A percentile compares a stretch with the other conserved stretches of the same genome.
phyloP scores from a whole-genome alignment of 2,113 vertebrate genomes.

The Phocoena phocoena region DNA sequence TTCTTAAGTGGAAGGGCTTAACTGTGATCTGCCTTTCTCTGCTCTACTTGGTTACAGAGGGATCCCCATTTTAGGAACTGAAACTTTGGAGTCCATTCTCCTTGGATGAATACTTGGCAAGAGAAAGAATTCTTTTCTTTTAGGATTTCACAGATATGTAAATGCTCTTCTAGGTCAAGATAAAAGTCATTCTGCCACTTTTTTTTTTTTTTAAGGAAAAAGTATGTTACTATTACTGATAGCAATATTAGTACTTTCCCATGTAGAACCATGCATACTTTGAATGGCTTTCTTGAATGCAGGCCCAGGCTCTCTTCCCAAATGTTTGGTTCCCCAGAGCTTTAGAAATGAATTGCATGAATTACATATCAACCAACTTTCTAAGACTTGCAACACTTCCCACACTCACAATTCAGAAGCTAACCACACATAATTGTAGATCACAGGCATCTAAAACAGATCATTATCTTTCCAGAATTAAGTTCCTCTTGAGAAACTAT shows the following conservation, averaged over 20 bases:
- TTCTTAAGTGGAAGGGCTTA: background rate
- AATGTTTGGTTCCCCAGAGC: background rate
- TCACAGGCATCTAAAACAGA: slow-evolving; percentile 53
- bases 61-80: background rate
- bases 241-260: background rate
- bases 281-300: background rate
- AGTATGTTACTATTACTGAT: background rate
- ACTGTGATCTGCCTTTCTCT: background rate
- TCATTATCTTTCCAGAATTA: slow-evolving; percentile 64
- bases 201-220: background rate
- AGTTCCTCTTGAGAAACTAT: slow-evolving; percentile 56
- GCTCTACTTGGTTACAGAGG: background rate
- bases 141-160: background rate
- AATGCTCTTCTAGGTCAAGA: background rate
- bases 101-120: background rate
- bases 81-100: background rate
- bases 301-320: background rate
- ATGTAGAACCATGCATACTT: background rate
- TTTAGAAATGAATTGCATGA: slow-evolving; percentile 25
- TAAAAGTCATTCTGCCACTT: background rate
- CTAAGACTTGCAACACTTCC: background rate
- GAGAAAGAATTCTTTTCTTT: background rate
- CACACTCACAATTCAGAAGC: slow-evolving; percentile 33
- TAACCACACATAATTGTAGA: slow-evolving; percentile 64
- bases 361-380: background rate